Evolutionary conservation across 2,797 vertebrate genomes (phyloP).

Genomic region (Cossypha polioptera): DNA sequence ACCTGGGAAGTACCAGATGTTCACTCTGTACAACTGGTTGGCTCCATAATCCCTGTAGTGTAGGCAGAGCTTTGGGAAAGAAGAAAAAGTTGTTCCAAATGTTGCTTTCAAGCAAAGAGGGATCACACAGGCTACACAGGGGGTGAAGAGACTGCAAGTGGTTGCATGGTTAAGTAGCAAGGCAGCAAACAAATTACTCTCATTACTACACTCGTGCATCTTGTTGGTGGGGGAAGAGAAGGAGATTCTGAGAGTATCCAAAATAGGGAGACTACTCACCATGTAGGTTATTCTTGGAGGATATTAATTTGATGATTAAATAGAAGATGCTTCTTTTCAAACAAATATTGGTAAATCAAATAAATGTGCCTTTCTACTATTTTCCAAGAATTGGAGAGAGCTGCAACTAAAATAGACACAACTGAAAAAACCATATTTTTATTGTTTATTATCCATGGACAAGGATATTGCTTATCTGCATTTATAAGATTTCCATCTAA

Average conservation of each 20-base stretch:
- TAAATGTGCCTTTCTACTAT: background rate
- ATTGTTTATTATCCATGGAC: background rate
- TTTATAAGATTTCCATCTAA: background rate
- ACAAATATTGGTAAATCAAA: background rate
- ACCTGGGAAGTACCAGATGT: background rate
- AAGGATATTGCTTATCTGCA: background rate
- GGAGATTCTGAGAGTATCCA: background rate
- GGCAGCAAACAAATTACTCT: background rate
- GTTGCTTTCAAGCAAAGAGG: background rate
- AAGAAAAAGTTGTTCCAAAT: background rate
- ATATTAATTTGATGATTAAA: background rate
- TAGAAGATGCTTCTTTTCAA: background rate
- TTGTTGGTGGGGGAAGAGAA: background rate
- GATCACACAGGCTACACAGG: background rate
- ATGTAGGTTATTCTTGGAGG: background rate
- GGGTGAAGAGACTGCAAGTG: background rate
- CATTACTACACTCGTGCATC: background rate
- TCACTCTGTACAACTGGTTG: background rate
- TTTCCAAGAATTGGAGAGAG: background rate
- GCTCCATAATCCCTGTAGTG: background rate
- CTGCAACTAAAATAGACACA: background rate
- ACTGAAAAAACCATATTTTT: background rate
- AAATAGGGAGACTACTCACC: background rate
- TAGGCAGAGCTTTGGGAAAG: background rate
- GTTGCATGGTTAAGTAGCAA: background rate